phyloP scores from a whole-genome alignment of 2,113 vertebrate species.

The Eleginops maclovinus region DNA sequence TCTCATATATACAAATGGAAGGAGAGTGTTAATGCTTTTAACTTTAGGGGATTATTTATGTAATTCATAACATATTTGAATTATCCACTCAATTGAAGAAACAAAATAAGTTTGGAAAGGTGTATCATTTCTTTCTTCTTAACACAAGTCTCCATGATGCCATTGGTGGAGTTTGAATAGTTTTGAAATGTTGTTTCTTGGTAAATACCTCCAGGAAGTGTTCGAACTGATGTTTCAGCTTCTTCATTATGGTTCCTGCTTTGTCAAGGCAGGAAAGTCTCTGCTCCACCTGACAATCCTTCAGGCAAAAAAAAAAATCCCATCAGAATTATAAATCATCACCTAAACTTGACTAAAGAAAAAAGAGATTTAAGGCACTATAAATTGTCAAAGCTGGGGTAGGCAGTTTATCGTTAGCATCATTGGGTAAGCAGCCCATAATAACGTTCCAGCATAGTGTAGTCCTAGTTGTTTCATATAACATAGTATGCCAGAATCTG shows the following conservation, averaged over 20 bases:
- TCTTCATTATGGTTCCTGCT: conserved; percentile 70
- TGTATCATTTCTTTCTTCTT: not conserved
- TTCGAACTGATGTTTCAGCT: conserved; percentile 70
- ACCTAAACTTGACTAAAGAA: not conserved
- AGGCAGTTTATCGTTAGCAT: too few species aligned
- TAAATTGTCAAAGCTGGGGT: too few species aligned
- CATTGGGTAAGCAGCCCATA: too few species aligned
- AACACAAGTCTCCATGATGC: not conserved
- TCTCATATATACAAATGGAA: not conserved
- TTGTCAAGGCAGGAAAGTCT: conserved; percentile 62
- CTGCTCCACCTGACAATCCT: conserved; percentile 69
- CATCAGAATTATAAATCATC: not conserved
- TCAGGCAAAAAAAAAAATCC: conserved; percentile 16
- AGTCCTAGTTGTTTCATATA: too few species aligned
- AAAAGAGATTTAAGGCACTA: too few species aligned
- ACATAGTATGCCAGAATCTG: too few species aligned
- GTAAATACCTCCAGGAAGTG: conserved; percentile 70
- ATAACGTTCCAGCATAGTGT: too few species aligned
- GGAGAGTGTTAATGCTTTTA: not conserved
- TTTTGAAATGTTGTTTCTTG: not conserved
- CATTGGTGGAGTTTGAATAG: not conserved
- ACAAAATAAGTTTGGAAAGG: not conserved
- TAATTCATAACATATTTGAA: not conserved
- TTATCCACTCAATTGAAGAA: not conserved
- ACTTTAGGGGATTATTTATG: not conserved